Conservation (phyloP, 2,888 invertebrate species). For the Troilus luridus region DNA sequence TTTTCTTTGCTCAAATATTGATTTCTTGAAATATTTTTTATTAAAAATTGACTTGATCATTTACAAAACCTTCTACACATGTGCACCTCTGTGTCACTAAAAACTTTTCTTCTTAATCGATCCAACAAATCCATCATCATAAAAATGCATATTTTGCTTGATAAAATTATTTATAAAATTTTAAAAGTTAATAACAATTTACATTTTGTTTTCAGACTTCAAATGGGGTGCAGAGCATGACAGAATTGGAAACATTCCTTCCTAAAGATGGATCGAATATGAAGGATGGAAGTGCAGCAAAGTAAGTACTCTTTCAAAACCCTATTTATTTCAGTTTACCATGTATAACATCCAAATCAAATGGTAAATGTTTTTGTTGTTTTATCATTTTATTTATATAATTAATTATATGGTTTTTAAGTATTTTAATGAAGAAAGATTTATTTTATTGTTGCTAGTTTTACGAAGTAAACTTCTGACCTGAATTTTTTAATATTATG, state of each 20-base stretch:
- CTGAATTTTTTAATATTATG: too few species aligned
- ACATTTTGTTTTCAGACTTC: conserved; percentile 63
- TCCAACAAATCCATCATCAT: neutral
- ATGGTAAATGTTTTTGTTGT: too few species aligned
- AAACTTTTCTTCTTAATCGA: neutral
- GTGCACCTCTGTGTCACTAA: neutral
- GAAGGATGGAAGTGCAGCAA: conserved; percentile 71
- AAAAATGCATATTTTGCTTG: neutral
- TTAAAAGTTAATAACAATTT: neutral
- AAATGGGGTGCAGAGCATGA: conserved; percentile 69
- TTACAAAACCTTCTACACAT: neutral
- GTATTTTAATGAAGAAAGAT: too few species aligned
- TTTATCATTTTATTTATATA: too few species aligned
- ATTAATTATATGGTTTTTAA: too few species aligned
- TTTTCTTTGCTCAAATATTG: too few species aligned
- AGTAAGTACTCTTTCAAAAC: conserved; percentile 70
- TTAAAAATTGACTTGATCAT: neutral
- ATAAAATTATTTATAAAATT: neutral
- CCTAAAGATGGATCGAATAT: conserved; percentile 77
- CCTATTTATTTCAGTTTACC: neutral
- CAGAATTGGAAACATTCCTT: conserved; percentile 86
- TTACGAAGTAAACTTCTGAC: too few species aligned
- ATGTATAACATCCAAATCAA: neutral
- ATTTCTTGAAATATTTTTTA: neutral
- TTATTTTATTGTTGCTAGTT: too few species aligned